Conservation (phyloP, 2,113 vertebrate species). For the Turdus rufiventris region DNA sequence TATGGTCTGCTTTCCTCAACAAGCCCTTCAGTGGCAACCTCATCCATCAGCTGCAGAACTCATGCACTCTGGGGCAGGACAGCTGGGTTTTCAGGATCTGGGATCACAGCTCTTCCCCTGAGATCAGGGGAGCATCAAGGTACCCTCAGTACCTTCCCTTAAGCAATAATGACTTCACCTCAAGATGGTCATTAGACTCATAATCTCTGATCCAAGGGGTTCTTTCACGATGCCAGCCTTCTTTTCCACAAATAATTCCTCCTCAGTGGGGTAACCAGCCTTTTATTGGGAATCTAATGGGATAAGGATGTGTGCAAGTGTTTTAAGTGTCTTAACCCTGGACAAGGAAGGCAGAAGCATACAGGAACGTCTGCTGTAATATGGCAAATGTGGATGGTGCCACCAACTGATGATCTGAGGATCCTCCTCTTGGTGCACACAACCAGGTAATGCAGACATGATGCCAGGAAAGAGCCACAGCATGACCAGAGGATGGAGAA, state of each 20-base stretch:
- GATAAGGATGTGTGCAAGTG: neutral
- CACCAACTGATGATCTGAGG: neutral
- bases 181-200: neutral
- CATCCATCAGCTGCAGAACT: neutral
- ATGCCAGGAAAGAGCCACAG: neutral
- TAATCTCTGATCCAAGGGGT: neutral
- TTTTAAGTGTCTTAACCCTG: neutral
- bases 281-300: neutral
- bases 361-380: fast-evolving
- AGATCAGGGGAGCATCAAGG: neutral
- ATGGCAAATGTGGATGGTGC: neutral
- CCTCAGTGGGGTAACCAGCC: neutral
- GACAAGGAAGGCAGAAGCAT: neutral
- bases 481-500: neutral
- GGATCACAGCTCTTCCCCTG: neutral
- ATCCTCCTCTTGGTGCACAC: neutral
- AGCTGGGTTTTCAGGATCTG: neutral
- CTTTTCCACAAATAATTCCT: neutral
- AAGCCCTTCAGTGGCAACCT: neutral
- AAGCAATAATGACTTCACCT: neutral
- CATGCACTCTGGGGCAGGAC: neutral
- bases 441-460: neutral
- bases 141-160: neutral
- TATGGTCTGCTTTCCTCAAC: neutral
- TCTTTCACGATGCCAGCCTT: neutral